Base-by-base conservation (phyloP, 2,888 invertebrate species). In the Conops quadrifasciatus region DNA sequence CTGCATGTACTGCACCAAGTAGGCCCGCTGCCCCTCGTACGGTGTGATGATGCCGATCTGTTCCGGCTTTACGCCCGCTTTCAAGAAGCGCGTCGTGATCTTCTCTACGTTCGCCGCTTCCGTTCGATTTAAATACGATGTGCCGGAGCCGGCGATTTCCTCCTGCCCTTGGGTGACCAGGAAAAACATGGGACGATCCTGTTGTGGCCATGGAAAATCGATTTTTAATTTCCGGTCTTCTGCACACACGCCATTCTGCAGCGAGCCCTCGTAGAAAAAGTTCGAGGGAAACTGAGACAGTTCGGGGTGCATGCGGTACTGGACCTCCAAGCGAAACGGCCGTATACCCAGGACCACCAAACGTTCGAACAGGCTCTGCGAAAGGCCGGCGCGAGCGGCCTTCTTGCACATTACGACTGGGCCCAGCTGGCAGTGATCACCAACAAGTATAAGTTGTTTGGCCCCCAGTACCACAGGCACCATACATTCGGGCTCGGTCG, bases 391-490 rank as follows among this genome's bases (percentile, higher is more conserved):
- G 68, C 95, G 90, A 0, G 98, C 97, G 0, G 99, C 98, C 84
- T 98, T 97, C 86, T 98, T 98, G 88, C 98, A 98, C 97, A 98
- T 98, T 0, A 99, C 98, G 0, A 99, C 98, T 0, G 98, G 99
- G 0, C 98, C 98, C 73, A 99, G 88, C 87, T 99, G 99, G 83
- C 99, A 99, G 84, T 99, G 99, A 87, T 99, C 99, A 15, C 99
- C 99, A 0, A 99, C 99, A 2, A 99, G 90, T 76, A 99, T 97
- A 67, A 99, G 88, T 86, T 98, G 98, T 78, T 97, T 92, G 9
- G 98, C 98, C 15, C 99, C 99, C 4, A 98, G 88, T 0, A 99
- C 97, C 0, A 99, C 97, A 0, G 99, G 98, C 21, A 99, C 98
- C 97, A 99, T 97, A 82, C 98, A 98, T 82, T 98, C 98, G 0